phyloP scores from a whole-genome alignment of 2,113 vertebrate genomes.

The Gnathonemus echidnorhynchus region DNA sequence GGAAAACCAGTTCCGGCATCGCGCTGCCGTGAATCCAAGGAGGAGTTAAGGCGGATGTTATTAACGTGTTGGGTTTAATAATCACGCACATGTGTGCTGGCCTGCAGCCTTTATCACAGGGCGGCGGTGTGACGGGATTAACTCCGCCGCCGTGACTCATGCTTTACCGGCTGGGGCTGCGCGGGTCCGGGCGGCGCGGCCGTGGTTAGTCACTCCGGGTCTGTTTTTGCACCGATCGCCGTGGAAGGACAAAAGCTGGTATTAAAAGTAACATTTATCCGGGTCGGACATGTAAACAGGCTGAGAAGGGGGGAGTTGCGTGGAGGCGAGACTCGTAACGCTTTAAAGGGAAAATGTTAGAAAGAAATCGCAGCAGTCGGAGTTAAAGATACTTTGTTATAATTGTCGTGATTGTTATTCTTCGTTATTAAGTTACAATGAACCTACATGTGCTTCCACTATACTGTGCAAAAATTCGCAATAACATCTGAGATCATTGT shows the following conservation, averaged over 20 bases:
- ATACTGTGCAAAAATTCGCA: background rate
- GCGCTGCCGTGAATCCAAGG: background rate
- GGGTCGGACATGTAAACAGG: background rate
- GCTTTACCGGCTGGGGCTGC: background rate
- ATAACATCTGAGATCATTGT: background rate
- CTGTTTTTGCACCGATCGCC: background rate
- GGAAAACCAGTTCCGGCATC: background rate
- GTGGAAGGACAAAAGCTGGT: background rate
- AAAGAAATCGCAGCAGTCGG: background rate
- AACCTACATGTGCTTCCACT: background rate
- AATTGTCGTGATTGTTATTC: background rate
- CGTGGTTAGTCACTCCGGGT: background rate
- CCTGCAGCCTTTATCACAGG: background rate
- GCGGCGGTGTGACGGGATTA: background rate
- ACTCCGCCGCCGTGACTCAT: background rate
- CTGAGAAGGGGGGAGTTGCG: background rate
- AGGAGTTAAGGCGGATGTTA: background rate
- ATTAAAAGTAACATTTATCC: background rate
- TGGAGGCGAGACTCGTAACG: background rate
- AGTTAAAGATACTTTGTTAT: background rate
- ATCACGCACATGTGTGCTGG: background rate
- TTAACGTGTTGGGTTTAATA: background rate
- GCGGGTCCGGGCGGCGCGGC: background rate
- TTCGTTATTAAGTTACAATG: background rate
- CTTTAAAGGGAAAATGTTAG: background rate